Conservation (phyloP, 2,888 invertebrate species). For the Germaria angustata region DNA sequence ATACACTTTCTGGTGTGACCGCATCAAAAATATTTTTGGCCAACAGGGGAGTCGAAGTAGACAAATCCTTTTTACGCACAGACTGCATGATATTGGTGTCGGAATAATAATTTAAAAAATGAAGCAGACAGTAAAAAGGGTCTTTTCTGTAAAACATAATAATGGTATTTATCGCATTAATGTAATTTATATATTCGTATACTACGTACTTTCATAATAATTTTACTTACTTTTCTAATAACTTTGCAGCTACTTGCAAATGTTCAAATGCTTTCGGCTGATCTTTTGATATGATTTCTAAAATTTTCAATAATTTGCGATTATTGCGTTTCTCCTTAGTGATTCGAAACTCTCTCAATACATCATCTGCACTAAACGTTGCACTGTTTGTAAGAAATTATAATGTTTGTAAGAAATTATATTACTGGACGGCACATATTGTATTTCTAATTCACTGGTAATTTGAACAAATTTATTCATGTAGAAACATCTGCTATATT, state of each 20-base stretch:
- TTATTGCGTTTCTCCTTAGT: conserved; percentile 74
- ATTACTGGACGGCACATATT: too few species aligned
- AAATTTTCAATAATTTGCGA: conserved; percentile 73
- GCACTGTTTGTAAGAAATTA: conserved; percentile 72
- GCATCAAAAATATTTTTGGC: conserved; percentile 70
- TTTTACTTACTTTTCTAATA: conserved; percentile 73
- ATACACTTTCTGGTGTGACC: conserved; percentile 72
- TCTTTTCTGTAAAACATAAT: conserved; percentile 74
- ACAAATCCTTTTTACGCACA: conserved; percentile 70
- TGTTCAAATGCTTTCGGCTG: conserved; percentile 72
- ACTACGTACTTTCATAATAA: too few species aligned
- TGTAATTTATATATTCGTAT: background rate
- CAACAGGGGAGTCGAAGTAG: conserved; percentile 74
- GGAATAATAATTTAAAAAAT: conserved; percentile 74
- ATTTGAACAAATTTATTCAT: conserved; percentile 7
- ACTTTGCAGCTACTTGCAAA: conserved; percentile 72
- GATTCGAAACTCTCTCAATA: conserved; percentile 75
- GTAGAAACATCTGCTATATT: conserved; percentile 62
- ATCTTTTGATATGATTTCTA: conserved; percentile 75
- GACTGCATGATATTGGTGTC: conserved; percentile 71
- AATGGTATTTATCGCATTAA: background rate
- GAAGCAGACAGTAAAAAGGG: conserved; percentile 76
- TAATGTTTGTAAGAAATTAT: background rate
- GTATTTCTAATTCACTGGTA: too few species aligned
- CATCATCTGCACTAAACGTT: conserved; percentile 74